A percentile compares a stretch with the other conserved stretches of the same genome.
Conservation (phyloP, 2,113 vertebrate species). For the Pycnonotus jocosus region DNA sequence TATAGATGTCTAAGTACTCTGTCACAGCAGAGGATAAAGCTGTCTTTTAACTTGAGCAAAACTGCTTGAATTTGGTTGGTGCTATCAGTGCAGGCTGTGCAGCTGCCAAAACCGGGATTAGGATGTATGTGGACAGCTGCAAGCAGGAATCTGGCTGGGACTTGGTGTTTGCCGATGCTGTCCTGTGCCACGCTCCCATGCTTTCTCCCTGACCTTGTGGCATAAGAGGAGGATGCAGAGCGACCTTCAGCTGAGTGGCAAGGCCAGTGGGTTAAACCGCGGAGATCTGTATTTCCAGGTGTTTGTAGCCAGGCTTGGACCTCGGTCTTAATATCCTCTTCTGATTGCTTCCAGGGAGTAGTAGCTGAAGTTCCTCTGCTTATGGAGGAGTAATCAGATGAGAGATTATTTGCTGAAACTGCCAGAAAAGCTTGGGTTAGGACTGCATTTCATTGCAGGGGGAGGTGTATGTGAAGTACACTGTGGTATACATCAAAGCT, state of each 20-base stretch:
- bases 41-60: not conserved
- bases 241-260: not conserved
- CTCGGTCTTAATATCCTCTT: not conserved
- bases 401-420: not conserved
- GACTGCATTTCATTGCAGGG: not conserved
- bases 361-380: not conserved
- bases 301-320: not conserved
- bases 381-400: not conserved
- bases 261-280: not conserved
- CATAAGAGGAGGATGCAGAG: not conserved
- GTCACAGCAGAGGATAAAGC: not conserved
- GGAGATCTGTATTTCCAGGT: not conserved
- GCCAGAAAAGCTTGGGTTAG: not conserved
- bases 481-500: not conserved
- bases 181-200: rapidly evolving
- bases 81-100: not conserved
- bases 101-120: too few species aligned
- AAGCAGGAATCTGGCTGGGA: not conserved
- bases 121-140: not conserved
- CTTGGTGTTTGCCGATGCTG: not conserved
- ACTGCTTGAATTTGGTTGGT: not conserved
- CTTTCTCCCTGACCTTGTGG: not conserved
- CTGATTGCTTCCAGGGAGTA: not conserved
- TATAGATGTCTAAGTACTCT: not conserved
- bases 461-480: rapidly evolving